Conservation (phyloP, 2,888 invertebrate species). For the Drosophila mimica region DNA sequence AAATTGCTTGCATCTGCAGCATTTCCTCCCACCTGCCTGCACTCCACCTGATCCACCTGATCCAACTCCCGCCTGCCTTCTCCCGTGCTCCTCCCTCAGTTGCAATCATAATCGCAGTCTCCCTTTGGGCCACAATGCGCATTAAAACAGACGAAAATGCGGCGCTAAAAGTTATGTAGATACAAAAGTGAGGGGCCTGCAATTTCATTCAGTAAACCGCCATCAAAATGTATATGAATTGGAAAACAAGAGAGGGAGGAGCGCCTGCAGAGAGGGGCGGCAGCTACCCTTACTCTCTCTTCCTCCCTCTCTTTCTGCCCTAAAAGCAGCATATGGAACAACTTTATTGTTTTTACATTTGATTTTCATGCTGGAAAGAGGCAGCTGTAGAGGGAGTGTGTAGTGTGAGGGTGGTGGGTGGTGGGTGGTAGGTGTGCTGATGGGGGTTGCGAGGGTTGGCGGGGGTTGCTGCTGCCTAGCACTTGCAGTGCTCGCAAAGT, state of each 20-base stretch:
- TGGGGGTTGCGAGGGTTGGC: neutral
- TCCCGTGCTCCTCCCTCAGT: neutral
- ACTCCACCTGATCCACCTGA: neutral
- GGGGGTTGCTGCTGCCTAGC: conserved; percentile 26
- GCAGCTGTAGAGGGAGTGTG: neutral
- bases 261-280: conserved; percentile 1
- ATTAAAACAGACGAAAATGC: conserved; percentile 45
- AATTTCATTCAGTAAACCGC: conserved; percentile 79
- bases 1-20: conserved; percentile 42
- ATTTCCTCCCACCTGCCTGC: neutral
- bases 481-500: conserved; percentile 69
- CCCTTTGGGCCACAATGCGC: conserved; percentile 49
- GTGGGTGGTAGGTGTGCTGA: neutral
- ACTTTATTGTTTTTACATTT: conserved; percentile 79
- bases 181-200: conserved; percentile 37
- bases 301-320: neutral
- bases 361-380: conserved; percentile 45
- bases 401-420: neutral
- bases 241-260: neutral
- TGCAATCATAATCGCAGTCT: conserved; percentile 41
- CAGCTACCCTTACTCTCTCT: conserved; percentile 33
- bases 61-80: neutral
- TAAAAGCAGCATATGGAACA: conserved; percentile 66
- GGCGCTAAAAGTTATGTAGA: conserved; percentile 66
- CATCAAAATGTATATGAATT: conserved; percentile 38